Base-by-base conservation (phyloP, 1,140 invertebrate genomes). In the Drosophila nikananu region DNA sequence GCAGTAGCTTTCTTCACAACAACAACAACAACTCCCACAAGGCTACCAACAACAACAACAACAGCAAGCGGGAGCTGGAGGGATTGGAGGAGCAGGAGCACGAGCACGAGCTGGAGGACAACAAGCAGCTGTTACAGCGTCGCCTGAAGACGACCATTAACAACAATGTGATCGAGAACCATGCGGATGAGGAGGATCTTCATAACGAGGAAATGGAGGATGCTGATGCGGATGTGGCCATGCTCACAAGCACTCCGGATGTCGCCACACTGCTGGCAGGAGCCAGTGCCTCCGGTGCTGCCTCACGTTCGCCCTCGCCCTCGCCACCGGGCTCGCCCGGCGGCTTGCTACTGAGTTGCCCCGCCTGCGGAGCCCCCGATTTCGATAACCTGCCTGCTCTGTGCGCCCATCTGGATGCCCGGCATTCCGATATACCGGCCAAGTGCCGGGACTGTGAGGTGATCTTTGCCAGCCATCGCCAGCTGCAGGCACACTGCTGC, bases 371-470 rank as follows among this genome's bases (percentile, higher is more conserved):
- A 6, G 93, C 94, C 23, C 90, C 93, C n/a, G 95, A 95, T 37
- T 96, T 96, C 63, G 91, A 94, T 2, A 95, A 94, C 5, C 92
- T 94, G 59, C 93, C 94, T 3, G 93, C 94, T 1, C 80, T 97
- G 13, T 95, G 96, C 44, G 94, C 94, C 3, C 97, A 97, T 70
- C 86, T 97, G 68, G 96, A 96, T 77, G 94, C 94, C n/a, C 94
- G 94, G 59, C 96, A 97, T 93, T 95, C 95, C 3, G 95, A 96
- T 9, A 95, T 95, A 65, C 94, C 94, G 8, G 94, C 95, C n/a
- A 95, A 95, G 74, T 97, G 97, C 84, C 94, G 95, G 0, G 93
- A 94, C 5, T 97, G 97, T 91, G 94, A 95, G 19, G 93, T 95
- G 9, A 93, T 95, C 0, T 97, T 97, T 87, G 95, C 95, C 63